These are phyloP conservation scores for Balanococcus diminutus DNA, from an alignment of 2,888 invertebrate species.

Conservation along the genomic window DNA sequence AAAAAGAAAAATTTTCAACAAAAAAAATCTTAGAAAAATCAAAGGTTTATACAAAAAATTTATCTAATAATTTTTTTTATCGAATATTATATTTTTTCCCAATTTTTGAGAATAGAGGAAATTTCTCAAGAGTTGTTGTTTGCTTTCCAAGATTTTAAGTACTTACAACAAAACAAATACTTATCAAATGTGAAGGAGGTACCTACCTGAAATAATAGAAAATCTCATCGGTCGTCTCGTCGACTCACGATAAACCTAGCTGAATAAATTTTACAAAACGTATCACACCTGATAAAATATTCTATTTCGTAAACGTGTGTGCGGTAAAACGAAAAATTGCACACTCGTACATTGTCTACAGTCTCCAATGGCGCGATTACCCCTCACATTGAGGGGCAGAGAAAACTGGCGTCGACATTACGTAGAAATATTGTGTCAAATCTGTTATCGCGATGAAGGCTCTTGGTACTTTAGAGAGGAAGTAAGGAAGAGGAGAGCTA, in stretches of 20 bases:
- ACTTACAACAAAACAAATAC: too few relatives aligned
- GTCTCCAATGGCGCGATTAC: neutral
- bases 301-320: neutral
- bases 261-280: neutral
- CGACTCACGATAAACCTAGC: neutral
- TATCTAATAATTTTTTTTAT: too few relatives aligned
- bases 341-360: neutral
- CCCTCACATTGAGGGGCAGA: neutral
- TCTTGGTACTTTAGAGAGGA: neutral
- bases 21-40: too few relatives aligned
- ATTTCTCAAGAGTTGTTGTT: too few relatives aligned
- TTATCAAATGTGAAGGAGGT: too few relatives aligned
- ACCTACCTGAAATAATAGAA: too few relatives aligned
- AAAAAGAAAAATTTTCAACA: too few relatives aligned
- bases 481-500: neutral
- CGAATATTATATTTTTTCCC: too few relatives aligned
- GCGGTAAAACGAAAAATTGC: neutral
- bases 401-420: neutral
- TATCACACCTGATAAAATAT: constrained; percentile 11
- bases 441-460: neutral
- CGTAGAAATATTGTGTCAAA: constrained; percentile 9
- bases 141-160: too few relatives aligned
- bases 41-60: too few relatives aligned
- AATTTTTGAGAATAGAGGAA: too few relatives aligned
- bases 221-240: neutral